phyloP scores from a whole-genome alignment of 1,140 invertebrate species.

The Aporrectodea caliginosa region DNA sequence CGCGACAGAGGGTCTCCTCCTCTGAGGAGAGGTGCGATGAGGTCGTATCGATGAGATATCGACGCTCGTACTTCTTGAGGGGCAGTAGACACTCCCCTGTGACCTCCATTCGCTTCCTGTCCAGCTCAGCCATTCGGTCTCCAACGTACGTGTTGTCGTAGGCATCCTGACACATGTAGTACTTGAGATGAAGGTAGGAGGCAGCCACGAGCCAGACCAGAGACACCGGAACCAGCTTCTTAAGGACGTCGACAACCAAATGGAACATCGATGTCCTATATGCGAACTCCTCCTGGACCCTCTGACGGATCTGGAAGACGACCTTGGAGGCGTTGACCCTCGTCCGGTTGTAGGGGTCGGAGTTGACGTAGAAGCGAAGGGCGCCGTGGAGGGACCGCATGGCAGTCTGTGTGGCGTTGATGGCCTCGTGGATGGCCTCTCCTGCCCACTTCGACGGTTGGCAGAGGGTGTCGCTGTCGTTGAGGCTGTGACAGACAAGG shows the following conservation, averaged over 20 bases:
- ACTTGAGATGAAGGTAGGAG: constrained; percentile 11
- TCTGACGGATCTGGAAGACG: constrained; percentile 12
- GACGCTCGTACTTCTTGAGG: constrained; percentile 24
- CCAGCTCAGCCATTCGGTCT: constrained; percentile 17
- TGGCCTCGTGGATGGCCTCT: constrained; percentile 33
- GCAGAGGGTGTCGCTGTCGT: constrained; percentile 28
- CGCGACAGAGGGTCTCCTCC: constrained; percentile 16
- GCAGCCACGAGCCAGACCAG: constrained; percentile 16
- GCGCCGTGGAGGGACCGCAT: constrained; percentile 19
- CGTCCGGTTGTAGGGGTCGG: constrained; percentile 22
- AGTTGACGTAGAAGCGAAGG: constrained; percentile 19
- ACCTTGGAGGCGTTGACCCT: constrained; percentile 1
- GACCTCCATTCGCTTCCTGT: constrained; percentile 17
- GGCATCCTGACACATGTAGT: constrained; percentile 21
- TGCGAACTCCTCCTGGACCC: constrained; percentile 19
- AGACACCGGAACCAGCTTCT: constrained; percentile 16
- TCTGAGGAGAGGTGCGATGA: background rate
- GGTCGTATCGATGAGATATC: constrained; percentile 26
- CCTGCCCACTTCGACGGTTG: constrained; percentile 30
- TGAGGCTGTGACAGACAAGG: constrained; percentile 24
- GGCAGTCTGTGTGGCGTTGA: constrained; percentile 30
- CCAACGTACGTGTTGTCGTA: constrained; percentile 32
- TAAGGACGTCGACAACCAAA: constrained; percentile 12
- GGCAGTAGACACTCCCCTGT: constrained; percentile 13
- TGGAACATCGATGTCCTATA: constrained; percentile 9